Conservation (phyloP, 1,140 invertebrate species). For the Philopotamus ludificatus region DNA sequence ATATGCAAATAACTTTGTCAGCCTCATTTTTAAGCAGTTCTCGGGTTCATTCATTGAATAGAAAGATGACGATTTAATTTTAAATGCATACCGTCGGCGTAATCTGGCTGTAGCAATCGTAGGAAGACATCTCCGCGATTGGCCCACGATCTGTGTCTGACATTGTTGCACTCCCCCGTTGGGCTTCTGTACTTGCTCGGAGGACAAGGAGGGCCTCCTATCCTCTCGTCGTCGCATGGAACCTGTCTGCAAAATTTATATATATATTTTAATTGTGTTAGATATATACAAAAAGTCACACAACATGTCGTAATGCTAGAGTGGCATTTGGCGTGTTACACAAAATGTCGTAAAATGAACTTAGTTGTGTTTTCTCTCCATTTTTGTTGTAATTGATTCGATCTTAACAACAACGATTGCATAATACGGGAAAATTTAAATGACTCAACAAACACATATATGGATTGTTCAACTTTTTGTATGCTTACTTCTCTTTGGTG, state of each 20-base stretch:
- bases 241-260: constrained; percentile 12
- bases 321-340: too few relatives aligned
- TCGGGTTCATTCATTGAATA: not conserved
- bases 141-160: constrained; percentile 86
- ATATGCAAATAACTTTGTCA: not conserved
- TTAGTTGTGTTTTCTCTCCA: too few relatives aligned
- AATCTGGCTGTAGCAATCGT: constrained; percentile 74
- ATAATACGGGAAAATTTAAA: too few relatives aligned
- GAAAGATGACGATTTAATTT: not conserved
- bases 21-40: not conserved
- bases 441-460: too few relatives aligned
- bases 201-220: constrained; percentile 60
- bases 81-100: constrained; percentile 76
- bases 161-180: constrained; percentile 93
- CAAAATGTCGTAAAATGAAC: too few relatives aligned
- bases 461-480: not conserved
- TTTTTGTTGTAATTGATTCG: too few relatives aligned
- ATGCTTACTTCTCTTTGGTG: constrained; percentile 30
- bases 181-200: constrained; percentile 78
- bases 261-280: too few relatives aligned
- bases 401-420: too few relatives aligned
- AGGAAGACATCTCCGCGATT: constrained; percentile 79
- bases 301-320: too few relatives aligned
- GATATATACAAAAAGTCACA: too few relatives aligned
- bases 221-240: constrained; percentile 42